Conservation (phyloP, 2,888 invertebrate species). For the Lithophane leautieri region DNA sequence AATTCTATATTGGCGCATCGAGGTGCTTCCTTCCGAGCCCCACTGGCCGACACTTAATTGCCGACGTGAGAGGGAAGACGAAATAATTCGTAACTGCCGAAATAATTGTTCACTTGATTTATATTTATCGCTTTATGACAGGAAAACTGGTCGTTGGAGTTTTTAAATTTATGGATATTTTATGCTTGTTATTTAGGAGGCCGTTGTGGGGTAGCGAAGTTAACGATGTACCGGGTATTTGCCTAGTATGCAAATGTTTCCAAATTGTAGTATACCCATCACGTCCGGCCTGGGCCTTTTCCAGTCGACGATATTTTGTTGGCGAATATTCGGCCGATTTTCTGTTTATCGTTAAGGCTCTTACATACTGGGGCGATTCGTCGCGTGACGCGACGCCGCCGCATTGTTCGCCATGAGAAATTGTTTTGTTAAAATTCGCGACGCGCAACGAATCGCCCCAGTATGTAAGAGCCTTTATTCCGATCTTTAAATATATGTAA, state of each 20-base stretch:
- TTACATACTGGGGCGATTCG: too few species aligned
- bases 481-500: slow-evolving; percentile 56
- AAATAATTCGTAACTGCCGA: slow-evolving; percentile 79
- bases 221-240: slow-evolving; percentile 67
- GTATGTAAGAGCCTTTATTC: too few species aligned
- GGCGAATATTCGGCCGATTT: slow-evolving; percentile 42
- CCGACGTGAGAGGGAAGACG: slow-evolving; percentile 77
- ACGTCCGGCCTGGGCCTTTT: slow-evolving; percentile 44
- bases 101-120: slow-evolving; percentile 80
- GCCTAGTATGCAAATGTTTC: slow-evolving; percentile 66
- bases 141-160: slow-evolving; percentile 76
- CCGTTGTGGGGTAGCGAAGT: slow-evolving; percentile 59
- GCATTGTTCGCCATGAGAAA: too few species aligned
- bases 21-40: slow-evolving; percentile 77
- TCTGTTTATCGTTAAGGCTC: slow-evolving; percentile 61
- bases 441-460: too few species aligned
- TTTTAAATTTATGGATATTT: slow-evolving; percentile 80
- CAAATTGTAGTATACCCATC: slow-evolving; percentile 69
- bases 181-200: slow-evolving; percentile 74
- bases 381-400: too few species aligned
- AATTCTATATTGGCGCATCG: slow-evolving; percentile 80
- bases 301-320: slow-evolving; percentile 56
- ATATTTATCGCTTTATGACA: slow-evolving; percentile 79
- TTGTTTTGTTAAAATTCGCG: too few species aligned
- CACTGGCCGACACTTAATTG: slow-evolving; percentile 78